These are phyloP conservation scores for Albula glossodonta DNA, from an alignment of 2,113 vertebrate species.

Conservation along the genomic window DNA sequence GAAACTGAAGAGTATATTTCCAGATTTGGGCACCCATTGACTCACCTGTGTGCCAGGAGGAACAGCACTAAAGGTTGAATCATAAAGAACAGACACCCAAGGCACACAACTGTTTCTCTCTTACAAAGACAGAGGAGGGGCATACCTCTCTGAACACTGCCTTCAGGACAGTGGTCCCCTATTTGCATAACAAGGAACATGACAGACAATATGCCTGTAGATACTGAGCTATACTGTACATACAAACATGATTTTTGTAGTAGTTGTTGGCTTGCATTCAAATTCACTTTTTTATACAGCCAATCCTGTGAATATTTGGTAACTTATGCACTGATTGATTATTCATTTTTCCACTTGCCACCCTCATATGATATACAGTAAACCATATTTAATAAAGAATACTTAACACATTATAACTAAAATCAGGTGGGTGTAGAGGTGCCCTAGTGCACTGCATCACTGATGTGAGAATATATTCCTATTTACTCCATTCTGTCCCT, in stretches of 20 bases:
- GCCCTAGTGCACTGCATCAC: too few relatives aligned
- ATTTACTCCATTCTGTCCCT: too few relatives aligned
- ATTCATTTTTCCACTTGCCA: background rate
- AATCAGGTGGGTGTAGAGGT: background rate
- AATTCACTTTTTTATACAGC: background rate
- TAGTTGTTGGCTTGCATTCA: background rate
- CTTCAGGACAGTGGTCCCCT: background rate
- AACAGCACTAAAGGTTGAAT: background rate
- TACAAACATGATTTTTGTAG: background rate
- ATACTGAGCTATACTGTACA: background rate
- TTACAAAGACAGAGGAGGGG: background rate
- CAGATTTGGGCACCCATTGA: background rate
- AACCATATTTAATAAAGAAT: background rate
- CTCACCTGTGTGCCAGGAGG: background rate
- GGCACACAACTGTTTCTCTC: background rate
- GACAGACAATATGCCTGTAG: background rate
- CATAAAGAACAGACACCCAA: background rate
- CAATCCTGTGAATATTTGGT: background rate
- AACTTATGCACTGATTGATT: background rate
- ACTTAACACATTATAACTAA: background rate
- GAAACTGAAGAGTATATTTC: background rate
- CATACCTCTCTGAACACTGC: background rate
- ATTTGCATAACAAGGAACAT: background rate
- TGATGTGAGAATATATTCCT: too few relatives aligned
- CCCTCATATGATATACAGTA: background rate